Conservation (phyloP, 2,113 vertebrate species). For the Cyprinodon brontotheroides region DNA sequence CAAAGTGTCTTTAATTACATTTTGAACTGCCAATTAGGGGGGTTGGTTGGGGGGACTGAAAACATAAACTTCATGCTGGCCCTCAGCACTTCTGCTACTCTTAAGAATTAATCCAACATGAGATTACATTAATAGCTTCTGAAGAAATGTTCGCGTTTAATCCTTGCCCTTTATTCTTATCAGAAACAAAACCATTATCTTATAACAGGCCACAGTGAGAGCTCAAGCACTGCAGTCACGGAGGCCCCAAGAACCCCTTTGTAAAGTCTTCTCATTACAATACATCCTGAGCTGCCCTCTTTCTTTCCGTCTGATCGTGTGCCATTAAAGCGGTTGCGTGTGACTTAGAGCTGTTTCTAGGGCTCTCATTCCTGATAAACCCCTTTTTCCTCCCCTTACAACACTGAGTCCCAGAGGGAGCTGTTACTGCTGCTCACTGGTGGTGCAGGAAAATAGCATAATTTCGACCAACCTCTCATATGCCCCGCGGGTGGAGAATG, state of each 20-base stretch:
- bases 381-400: conserved; percentile 21
- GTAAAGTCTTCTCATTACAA: conserved; percentile 53
- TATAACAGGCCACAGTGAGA: conserved; percentile 47
- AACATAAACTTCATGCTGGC: conserved; percentile 66
- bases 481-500: conserved; percentile 46
- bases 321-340: conserved; percentile 70
- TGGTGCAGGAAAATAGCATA: conserved; percentile 69
- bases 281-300: conserved; percentile 39
- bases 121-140: conserved; percentile 80
- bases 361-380: conserved; percentile 52
- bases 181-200: conserved; percentile 77
- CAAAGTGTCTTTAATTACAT: conserved; percentile 77
- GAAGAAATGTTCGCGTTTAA: conserved; percentile 54
- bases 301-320: conserved; percentile 46
- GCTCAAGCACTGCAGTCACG: conserved; percentile 11
- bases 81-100: conserved; percentile 54
- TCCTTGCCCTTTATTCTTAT: conserved; percentile 51
- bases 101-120: conserved; percentile 76
- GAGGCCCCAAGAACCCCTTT: conserved; percentile 21
- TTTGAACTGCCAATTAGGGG: conserved; percentile 76
- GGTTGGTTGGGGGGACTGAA: conserved; percentile 54
- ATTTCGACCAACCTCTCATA: conserved; percentile 70
- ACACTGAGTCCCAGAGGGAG: conserved; percentile 63
- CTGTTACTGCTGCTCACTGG: conserved; percentile 69
- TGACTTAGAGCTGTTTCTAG: conserved; percentile 65